Evolutionary conservation across 2,797 vertebrate species (phyloP).

Genomic region (Anabas testudineus): DNA sequence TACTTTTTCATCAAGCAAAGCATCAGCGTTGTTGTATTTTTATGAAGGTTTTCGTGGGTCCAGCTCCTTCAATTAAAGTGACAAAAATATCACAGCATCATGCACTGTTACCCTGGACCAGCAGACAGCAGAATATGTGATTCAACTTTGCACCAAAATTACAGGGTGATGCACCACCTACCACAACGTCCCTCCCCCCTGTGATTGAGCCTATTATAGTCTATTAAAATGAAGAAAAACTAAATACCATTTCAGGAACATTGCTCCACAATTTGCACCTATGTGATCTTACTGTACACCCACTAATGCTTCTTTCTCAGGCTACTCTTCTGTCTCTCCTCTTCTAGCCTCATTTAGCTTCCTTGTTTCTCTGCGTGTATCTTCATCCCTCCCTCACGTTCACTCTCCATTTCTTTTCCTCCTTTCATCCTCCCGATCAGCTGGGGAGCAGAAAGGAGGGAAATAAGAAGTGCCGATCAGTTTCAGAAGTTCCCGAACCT

Average conservation of each 20-base stretch:
- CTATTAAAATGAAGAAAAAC: background rate
- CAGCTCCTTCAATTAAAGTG: constrained; percentile 4
- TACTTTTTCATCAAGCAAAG: background rate
- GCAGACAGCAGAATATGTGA: constrained; percentile 1
- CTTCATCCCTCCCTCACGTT: background rate
- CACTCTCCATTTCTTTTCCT: background rate
- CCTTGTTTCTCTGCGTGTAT: background rate
- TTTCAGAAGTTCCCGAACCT: constrained; percentile 45
- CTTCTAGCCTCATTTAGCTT: background rate
- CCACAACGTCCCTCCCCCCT: background rate
- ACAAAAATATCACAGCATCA: background rate
- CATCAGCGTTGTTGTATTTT: background rate
- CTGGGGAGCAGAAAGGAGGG: constrained; percentile 4
- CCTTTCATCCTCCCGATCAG: constrained; percentile 5
- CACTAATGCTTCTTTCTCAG: background rate
- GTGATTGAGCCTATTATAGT: background rate
- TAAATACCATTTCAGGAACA: background rate
- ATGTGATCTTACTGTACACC: background rate
- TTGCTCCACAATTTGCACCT: background rate
- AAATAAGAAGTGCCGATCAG: constrained; percentile 17
- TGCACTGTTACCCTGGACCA: background rate
- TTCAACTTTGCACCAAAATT: background rate
- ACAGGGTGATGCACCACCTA: background rate
- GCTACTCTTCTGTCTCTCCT: no score
- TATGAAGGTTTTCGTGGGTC: no score